phyloP scores from a whole-genome alignment of 2,888 invertebrate genomes.

The Ophonus ardosiacus region DNA sequence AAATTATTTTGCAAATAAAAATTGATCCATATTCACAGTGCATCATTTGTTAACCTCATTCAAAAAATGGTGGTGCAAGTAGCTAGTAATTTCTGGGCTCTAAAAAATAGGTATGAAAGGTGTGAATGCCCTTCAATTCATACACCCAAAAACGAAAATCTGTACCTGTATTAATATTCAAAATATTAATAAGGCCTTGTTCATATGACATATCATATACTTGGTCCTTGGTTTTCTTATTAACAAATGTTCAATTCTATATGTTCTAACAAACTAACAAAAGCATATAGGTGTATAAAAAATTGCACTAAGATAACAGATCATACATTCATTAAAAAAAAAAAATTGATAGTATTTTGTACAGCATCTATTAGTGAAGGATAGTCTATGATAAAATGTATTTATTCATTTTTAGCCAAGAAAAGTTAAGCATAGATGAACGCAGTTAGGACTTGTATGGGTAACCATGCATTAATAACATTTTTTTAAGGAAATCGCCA shows the following conservation, averaged over 20 bases:
- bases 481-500: not conserved
- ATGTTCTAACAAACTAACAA: not conserved
- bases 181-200: slow-evolving; percentile 6
- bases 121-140: not conserved
- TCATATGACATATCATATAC: not conserved
- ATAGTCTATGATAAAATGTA: too few species aligned
- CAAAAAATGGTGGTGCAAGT: too few species aligned
- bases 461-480: not conserved
- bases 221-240: slow-evolving; percentile 28
- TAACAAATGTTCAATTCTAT: not conserved
- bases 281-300: not conserved
- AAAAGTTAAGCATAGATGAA: not conserved
- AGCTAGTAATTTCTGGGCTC: not conserved
- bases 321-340: too few species aligned
- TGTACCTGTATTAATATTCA: slow-evolving; percentile 6
- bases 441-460: not conserved
- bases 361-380: too few species aligned
- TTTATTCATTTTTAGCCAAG: too few species aligned
- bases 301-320: not conserved
- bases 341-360: too few species aligned
- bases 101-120: not conserved
- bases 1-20: too few species aligned
- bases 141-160: not conserved
- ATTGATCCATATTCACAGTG: too few species aligned
- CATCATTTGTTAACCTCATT: too few species aligned